Base-by-base conservation (phyloP, 2,113 vertebrate genomes). In the Alces alces region DNA sequence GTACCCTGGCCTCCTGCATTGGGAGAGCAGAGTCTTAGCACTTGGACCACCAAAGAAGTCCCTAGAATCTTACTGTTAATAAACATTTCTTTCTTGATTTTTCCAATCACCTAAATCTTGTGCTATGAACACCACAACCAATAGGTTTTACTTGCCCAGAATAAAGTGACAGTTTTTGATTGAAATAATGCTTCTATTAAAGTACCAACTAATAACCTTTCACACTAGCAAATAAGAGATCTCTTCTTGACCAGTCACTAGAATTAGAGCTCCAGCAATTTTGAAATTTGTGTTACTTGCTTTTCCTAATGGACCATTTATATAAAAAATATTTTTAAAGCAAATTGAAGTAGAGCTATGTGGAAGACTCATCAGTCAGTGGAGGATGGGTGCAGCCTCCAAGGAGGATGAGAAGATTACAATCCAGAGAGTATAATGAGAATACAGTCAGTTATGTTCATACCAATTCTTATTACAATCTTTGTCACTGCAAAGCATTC, bases 401-500 rank as follows among this genome's bases (percentile, higher is more conserved):
- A 12, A 96, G 91, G 80, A 96, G 58, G 96, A 58, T 43, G 78
- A 93, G 23, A 78, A 43, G n/a, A 97, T 96, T 91, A 16, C 61
- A 97, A 93, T 96, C 79, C 64, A 17, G 78, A 66, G 47, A 66
- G 47, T 82, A 14, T 95, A 98, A 98, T 92, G 89, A 97, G 95
- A 97, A 98, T 80, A 88, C 64, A 86, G 92, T 1, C 4, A 0
- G 16, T 64, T 95, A 94, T 36, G 55, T 45, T 84, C 66, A 60
- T 50, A 90, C 58, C 43, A 83, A 16, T 86, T 85, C 89, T 92
- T 89, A 93, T 98, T 96, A 96, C 27, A 11, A 10, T 95, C 73
- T 91, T 93, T 96, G 91, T 61, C 55, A 88, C 76, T 61, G 95
- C 15, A 96, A 23, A 89, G 85, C 14, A 23, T 97, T 97, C 58